A percentile compares a stretch with the other conserved stretches of the same genome.
These are phyloP conservation scores for Drosophila sordidapex DNA, from an alignment of 2,888 invertebrate species.

Conservation along the genomic window DNA sequence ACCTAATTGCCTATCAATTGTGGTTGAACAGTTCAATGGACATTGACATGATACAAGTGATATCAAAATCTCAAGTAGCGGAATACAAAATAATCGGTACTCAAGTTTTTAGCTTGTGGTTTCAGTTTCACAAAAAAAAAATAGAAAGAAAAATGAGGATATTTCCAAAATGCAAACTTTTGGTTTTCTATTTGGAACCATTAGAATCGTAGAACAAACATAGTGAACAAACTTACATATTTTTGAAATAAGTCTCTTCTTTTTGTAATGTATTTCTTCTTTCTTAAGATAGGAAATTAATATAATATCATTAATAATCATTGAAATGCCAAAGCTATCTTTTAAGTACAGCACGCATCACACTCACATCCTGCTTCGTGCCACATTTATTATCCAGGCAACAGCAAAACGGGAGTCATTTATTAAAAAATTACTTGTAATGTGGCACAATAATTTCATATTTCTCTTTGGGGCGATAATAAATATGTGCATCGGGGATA, in stretches of 20 bases:
- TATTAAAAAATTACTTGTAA: constrained; percentile 44
- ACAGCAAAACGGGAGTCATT: constrained; percentile 18
- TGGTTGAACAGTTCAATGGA: constrained; percentile 42
- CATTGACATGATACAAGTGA: constrained; percentile 35
- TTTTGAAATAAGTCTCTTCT: background rate
- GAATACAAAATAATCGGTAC: background rate
- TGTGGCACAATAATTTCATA: constrained; percentile 59
- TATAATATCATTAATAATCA: background rate
- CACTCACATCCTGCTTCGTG: background rate
- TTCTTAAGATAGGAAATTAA: background rate
- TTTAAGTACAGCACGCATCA: constrained; percentile 12
- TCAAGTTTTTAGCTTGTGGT: background rate
- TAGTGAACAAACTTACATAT: background rate
- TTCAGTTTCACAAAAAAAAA: background rate
- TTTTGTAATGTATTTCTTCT: background rate
- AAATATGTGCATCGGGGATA: constrained; percentile 50
- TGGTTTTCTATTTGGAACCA: background rate
- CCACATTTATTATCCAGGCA: background rate
- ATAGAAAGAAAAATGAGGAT: no score
- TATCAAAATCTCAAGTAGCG: constrained; percentile 9
- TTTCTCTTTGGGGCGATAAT: constrained; percentile 56
- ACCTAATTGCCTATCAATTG: constrained; percentile 68
- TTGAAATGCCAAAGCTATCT: constrained; percentile 10
- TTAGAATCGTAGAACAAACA: background rate
- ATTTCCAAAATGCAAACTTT: background rate